phyloP scores from a whole-genome alignment of 2,797 vertebrate species.

The Lutjanus campechanus region DNA sequence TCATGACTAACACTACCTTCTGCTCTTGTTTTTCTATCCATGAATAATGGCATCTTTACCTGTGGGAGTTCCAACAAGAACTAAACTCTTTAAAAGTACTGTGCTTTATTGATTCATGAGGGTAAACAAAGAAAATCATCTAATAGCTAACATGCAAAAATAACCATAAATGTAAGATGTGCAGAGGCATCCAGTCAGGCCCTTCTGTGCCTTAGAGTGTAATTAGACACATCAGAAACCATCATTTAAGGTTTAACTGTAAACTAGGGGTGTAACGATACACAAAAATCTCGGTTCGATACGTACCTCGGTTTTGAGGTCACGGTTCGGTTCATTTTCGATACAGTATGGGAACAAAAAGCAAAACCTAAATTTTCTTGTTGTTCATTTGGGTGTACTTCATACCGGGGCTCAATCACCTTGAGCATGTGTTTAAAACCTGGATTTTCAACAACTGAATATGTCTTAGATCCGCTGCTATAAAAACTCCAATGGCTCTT shows the following conservation, averaged over 20 bases:
- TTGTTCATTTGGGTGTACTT: too few relatives aligned
- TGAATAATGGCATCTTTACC: neutral
- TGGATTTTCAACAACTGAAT: too few relatives aligned
- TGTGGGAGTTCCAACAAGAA: neutral
- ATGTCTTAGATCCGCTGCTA: too few relatives aligned
- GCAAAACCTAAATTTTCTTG: too few relatives aligned
- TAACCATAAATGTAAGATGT: neutral
- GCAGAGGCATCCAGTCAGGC: neutral
- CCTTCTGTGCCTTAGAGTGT: neutral
- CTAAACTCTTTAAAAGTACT: neutral
- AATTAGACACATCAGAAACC: neutral
- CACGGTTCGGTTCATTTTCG: too few relatives aligned
- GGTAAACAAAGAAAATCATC: neutral
- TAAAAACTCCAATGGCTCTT: too few relatives aligned
- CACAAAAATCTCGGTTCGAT: too few relatives aligned
- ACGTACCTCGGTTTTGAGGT: too few relatives aligned
- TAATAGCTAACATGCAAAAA: neutral
- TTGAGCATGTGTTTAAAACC: too few relatives aligned
- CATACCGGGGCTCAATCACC: too few relatives aligned
- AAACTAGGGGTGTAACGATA: too few relatives aligned
- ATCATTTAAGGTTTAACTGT: neutral
- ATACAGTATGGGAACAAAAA: too few relatives aligned
- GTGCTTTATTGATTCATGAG: neutral
- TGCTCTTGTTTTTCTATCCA: neutral
- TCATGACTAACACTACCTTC: neutral